phyloP scores from a whole-genome alignment of 2,797 vertebrate genomes.

The Dipus sagitta region DNA sequence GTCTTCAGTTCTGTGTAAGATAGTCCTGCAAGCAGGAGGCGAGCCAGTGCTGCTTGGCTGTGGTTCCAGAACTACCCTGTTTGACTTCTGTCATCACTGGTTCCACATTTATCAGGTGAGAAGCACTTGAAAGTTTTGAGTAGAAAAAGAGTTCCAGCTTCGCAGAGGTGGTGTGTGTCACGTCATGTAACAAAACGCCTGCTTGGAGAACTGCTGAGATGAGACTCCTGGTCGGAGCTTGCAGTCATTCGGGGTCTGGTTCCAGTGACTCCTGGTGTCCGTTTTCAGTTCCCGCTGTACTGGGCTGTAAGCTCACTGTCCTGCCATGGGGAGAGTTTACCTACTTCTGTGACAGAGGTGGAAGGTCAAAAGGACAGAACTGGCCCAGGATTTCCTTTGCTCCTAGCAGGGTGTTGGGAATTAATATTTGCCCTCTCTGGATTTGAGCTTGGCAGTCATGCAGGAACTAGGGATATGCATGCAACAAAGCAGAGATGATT shows the following conservation, averaged over 20 bases:
- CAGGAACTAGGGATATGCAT: conserved; percentile 71
- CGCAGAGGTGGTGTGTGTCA: background rate
- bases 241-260: conserved; percentile 78
- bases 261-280: conserved; percentile 70
- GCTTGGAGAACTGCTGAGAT: background rate
- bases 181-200: background rate
- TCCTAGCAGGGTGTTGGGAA: conserved; percentile 78
- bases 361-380: conserved; percentile 66
- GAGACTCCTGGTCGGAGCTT: conserved; percentile 36
- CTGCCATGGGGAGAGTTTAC: conserved; percentile 75
- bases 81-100: background rate
- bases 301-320: conserved; percentile 49
- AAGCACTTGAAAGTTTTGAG: conserved; percentile 8
- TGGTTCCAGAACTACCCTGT: background rate
- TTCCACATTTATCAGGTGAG: background rate
- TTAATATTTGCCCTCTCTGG: conserved; percentile 80
- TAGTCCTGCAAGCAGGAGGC: background rate
- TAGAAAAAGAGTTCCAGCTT: background rate
- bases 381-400: conserved; percentile 75
- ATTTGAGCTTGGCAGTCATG: conserved; percentile 78
- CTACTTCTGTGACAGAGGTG: conserved; percentile 75
- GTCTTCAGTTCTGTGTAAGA: background rate
- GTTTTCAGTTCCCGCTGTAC: conserved; percentile 27
- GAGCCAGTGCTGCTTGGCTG: background rate
- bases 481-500: conserved; percentile 76